These are phyloP conservation scores for Acleris laterana DNA, from an alignment of 2,888 invertebrate species.

Conservation along the genomic window DNA sequence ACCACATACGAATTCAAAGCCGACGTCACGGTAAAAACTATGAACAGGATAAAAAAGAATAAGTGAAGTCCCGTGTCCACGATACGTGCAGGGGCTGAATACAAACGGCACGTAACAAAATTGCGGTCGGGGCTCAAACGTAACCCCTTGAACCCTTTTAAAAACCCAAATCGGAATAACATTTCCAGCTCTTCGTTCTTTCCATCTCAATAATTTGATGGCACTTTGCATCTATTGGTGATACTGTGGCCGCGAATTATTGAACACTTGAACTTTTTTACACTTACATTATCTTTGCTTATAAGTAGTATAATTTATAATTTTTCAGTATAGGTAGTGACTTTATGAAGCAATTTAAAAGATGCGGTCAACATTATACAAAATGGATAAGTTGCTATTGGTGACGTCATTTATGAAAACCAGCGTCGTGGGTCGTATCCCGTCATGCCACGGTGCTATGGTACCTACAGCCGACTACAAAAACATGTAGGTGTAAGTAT, in stretches of 20 bases:
- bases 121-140: conserved; percentile 48
- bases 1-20: conserved; percentile 38
- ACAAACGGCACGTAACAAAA: conserved; percentile 66
- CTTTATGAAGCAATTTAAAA: too few species aligned
- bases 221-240: conserved; percentile 37
- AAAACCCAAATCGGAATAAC: conserved; percentile 30
- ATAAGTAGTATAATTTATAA: too few species aligned
- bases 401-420: too few species aligned
- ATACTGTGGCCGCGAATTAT: conserved; percentile 4
- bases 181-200: conserved; percentile 7
- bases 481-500: too few species aligned
- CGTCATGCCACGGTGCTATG: too few species aligned
- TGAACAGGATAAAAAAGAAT: conserved; percentile 50
- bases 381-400: too few species aligned
- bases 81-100: conserved; percentile 62
- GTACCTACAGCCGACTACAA: too few species aligned
- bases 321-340: too few species aligned
- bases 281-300: too few species aligned
- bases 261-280: too few species aligned
- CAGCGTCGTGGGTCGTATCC: too few species aligned
- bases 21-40: conserved; percentile 44
- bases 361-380: too few species aligned
- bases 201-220: conserved; percentile 38
- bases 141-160: conserved; percentile 49
- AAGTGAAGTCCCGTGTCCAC: conserved; percentile 63